Evolutionary conservation across 2,113 vertebrate genomes (phyloP), one percentile per base, ranked within the genome.

Genomic region (Pomatostomus ruficeps): DNA sequence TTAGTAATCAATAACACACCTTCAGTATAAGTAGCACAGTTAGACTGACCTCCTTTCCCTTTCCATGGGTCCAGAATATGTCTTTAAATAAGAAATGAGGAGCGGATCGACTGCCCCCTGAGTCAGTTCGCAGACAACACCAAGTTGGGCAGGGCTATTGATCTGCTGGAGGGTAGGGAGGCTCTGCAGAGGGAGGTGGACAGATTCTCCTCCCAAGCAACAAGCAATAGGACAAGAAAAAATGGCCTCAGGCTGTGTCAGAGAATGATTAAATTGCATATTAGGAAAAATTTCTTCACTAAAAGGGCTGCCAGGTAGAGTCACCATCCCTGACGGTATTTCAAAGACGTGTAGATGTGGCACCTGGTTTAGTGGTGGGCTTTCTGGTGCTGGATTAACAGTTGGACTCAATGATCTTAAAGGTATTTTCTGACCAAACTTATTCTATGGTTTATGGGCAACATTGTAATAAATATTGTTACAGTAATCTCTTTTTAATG

Each of bases 1-100:
- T 81, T 95, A 43, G 55, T 51, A 90, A 94, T 85, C 89, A 91
- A 88, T 89, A 96, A 74, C 46, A 68, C 26, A 75, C 79, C 67
- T 74, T 81, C 78, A 71, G 22, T 62, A 55, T 49, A 46, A 45
- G 83, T 58, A 93, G 45, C 58, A 75, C 33, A 59, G 65, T 59
- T 72, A 75, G 20, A 58, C 46, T 91, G 75, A 81, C 58, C 65
- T 73, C 57, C 73, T 84, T 92, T 90, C 86, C 48, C 73, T 82
- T 90, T 65, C 51, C 33, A 36, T 51, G 35, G 31, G 25, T 58
- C 48, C 59, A 86, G 75, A 86, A 75, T 92, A 19, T 59, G 58
- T 68, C 65, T 87, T 86, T 79, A 79, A 92, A 85, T 71, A 70
- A 85, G 54, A 87, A 93, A 73, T 16, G 16, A 7, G 29, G 16